A percentile compares a stretch with the other conserved stretches of the same genome.
Evolutionary conservation across 1,140 invertebrate genomes (phyloP).

Genomic region (Drosophila oshimai): DNA sequence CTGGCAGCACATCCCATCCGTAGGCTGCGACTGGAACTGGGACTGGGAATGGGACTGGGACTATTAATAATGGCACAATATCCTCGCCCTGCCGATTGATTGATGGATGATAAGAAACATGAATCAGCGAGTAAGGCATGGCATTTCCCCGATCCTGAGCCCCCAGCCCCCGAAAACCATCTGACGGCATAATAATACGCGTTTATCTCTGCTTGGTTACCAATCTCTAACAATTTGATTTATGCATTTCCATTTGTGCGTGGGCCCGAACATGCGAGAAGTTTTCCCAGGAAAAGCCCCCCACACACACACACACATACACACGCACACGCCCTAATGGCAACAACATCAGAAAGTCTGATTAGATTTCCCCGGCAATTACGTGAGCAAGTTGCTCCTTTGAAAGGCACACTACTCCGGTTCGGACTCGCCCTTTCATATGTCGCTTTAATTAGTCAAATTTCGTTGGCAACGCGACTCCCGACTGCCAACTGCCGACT

Average conservation of each 20-base stretch:
- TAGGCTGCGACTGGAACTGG: not conserved
- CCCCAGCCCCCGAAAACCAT: not conserved
- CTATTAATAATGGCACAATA: slow-evolving; percentile 62
- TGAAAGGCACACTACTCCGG: slow-evolving; percentile 34
- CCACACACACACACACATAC: not conserved
- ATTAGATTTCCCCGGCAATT: slow-evolving; percentile 72
- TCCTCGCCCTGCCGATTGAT: slow-evolving; percentile 58
- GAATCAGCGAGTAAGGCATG: slow-evolving; percentile 31
- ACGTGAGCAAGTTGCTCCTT: slow-evolving; percentile 56
- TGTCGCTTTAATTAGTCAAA: slow-evolving; percentile 45
- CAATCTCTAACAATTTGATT: slow-evolving; percentile 72
- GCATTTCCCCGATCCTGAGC: not conserved
- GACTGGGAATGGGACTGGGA: slow-evolving; percentile 10
- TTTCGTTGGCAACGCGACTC: slow-evolving; percentile 43
- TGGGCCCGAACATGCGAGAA: slow-evolving; percentile 29
- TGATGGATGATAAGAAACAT: slow-evolving; percentile 71
- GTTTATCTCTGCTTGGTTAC: slow-evolving; percentile 76
- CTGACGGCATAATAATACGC: slow-evolving; percentile 72
- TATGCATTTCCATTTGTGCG: slow-evolving; percentile 74
- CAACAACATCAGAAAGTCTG: slow-evolving; percentile 62
- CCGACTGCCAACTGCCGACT: not conserved
- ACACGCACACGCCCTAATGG: slow-evolving; percentile 40
- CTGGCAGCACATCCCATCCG: slow-evolving; percentile 26
- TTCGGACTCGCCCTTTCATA: slow-evolving; percentile 14
- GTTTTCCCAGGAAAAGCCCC: slow-evolving; percentile 3